These are phyloP conservation scores for Colistium nudipinnis DNA, from an alignment of 2,113 vertebrate species.

Conservation along the genomic window DNA sequence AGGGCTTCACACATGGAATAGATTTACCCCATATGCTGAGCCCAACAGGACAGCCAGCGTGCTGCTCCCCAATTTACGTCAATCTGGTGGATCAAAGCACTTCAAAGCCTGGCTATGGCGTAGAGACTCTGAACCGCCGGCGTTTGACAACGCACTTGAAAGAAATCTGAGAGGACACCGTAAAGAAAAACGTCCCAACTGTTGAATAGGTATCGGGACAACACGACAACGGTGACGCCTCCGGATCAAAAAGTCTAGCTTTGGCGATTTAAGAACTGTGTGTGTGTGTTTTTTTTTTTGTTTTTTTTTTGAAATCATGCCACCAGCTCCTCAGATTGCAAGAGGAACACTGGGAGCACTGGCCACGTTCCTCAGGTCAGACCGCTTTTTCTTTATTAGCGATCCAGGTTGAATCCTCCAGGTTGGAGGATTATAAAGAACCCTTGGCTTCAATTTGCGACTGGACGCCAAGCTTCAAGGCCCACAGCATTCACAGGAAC, in stretches of 20 bases:
- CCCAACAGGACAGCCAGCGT: constrained; percentile 72
- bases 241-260: constrained; percentile 22
- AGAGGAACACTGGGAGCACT: constrained; percentile 6
- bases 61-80: constrained; percentile 75
- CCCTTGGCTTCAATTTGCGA: constrained; percentile 31
- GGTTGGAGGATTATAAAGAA: constrained; percentile 41
- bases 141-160: constrained; percentile 53
- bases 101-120: constrained; percentile 67
- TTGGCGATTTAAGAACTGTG: constrained; percentile 2
- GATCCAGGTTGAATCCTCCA: constrained; percentile 42
- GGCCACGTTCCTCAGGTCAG: constrained; percentile 28
- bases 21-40: constrained; percentile 75
- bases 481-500: constrained; percentile 54
- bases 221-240: constrained; percentile 8
- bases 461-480: constrained; percentile 18
- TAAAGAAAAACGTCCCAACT: constrained; percentile 24
- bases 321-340: constrained; percentile 35
- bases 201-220: constrained; percentile 28
- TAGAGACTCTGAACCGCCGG: constrained; percentile 51
- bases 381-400: constrained; percentile 40
- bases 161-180: constrained; percentile 30
- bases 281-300: background rate
- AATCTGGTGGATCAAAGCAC: constrained; percentile 73
- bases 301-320: constrained; percentile 19
- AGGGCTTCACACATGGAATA: constrained; percentile 77